Evolutionary conservation across 2,888 invertebrate genomes (phyloP).

Genomic region (Gerris lacustris): DNA sequence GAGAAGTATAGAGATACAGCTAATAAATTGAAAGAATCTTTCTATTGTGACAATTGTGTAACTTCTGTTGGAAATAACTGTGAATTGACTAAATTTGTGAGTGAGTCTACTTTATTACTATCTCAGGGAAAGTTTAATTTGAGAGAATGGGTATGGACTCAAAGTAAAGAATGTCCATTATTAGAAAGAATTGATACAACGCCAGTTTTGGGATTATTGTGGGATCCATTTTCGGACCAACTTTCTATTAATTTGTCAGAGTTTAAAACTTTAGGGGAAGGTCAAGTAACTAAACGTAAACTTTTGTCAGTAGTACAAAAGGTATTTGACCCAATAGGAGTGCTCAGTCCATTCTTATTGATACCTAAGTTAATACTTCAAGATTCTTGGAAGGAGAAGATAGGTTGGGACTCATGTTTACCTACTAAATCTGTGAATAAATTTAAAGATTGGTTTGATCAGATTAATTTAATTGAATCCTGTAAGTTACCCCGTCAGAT

Average conservation of each 20-base stretch:
- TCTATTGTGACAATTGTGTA: conserved; percentile 21
- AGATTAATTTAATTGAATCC: too few species aligned
- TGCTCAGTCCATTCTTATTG: neutral
- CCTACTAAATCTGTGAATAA: conserved; percentile 9
- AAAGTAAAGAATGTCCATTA: neutral
- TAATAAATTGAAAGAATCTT: conserved; percentile 11
- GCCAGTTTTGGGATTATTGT: neutral
- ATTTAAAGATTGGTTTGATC: conserved; percentile 11
- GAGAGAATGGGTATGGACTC: conserved; percentile 13
- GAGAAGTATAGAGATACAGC: neutral
- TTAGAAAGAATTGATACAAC: neutral
- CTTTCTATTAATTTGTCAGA: conserved; percentile 4
- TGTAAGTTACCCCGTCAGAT: too few species aligned
- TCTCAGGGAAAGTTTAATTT: conserved; percentile 14
- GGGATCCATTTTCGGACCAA: neutral
- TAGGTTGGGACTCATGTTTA: conserved; percentile 14
- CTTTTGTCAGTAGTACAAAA: conserved; percentile 12
- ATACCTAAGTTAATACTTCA: conserved; percentile 16
- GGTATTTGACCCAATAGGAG: conserved; percentile 15
- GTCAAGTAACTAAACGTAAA: conserved; percentile 1
- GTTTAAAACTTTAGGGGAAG: conserved; percentile 8
- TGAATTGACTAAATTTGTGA: conserved; percentile 11
- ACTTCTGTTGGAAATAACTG: conserved; percentile 8
- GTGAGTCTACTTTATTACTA: conserved; percentile 10
- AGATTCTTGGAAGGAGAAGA: conserved; percentile 16